Evolutionary conservation across 1,140 invertebrate genomes (phyloP), one percentile per base, ranked within the genome.

Genomic region (Bombus breviceps): DNA sequence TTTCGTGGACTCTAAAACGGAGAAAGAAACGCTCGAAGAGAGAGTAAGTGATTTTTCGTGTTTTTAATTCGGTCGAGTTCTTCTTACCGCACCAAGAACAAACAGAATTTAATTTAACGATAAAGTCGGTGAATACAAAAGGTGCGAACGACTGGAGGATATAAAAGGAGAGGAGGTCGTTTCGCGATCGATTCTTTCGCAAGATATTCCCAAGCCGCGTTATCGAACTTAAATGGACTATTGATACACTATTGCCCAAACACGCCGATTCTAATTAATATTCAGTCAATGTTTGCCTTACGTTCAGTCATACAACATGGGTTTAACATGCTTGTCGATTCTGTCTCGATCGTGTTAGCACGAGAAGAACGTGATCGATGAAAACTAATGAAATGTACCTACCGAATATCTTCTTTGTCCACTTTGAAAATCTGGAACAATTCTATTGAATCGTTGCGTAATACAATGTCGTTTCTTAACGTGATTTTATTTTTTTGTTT

Each of bases 31-130:
- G n/a, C 22, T 6, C 0, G n/a, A 32, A 0, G n/a, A 74, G n/a
- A 8, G n/a, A 18, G 12, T 47, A 53, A 74, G 73, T 25, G 43
- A 53, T 74, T 73, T 74, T 43, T 74, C 72, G 73, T 75, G 73
- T 75, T 75, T 75, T 43, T 34, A 75, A 34, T 53, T 47, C 32
- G 43, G n/a, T 34, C 43, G 18, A 53, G 43, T 34, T 75, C 32
- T 34, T 13, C 32, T 53, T 25, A 4, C 10, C 4, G 18, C 34
- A 32, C 43, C 41, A 53, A 12, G n/a, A 74, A 32, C 73, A 74
- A 74, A 75, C 73, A 75, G 73, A 75, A 75, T 75, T 53, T 75
- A 75, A 75, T 75, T 75, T 53, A 53, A 3, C 43, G 43, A 53
- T 53, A 43, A 75, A 75, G 32, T 25, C 43, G 43, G 8, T 13